Conservation (phyloP, 2,797 vertebrate genomes). For the Enoplosus armatus region DNA sequence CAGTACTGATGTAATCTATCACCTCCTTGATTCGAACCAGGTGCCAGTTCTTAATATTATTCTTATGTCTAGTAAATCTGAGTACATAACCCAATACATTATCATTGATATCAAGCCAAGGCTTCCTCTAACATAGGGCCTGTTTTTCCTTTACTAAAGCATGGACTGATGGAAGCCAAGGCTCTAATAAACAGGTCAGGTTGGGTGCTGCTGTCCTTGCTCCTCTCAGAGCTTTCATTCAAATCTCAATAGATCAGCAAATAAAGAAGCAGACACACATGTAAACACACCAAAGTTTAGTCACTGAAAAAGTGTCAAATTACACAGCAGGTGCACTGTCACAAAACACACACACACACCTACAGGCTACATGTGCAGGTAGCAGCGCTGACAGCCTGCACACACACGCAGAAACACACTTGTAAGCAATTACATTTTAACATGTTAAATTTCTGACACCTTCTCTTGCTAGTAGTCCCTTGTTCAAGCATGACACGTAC, state of each 20-base stretch:
- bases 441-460: constrained; percentile 35
- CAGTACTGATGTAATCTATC: neutral
- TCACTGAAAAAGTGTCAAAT: constrained; percentile 7
- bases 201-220: neutral
- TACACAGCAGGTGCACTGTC: constrained; percentile 2
- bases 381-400: constrained; percentile 10
- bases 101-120: neutral
- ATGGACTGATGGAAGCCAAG: neutral
- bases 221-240: constrained; percentile 10
- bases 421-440: constrained; percentile 36
- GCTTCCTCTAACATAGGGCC: neutral
- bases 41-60: neutral
- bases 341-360: neutral
- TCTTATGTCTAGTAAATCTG: neutral
- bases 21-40: neutral
- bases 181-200: constrained; percentile 5
- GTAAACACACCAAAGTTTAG: constrained; percentile 12
- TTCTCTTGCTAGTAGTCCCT: constrained; percentile 14
- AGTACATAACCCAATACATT: neutral
- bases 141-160: constrained; percentile 4
- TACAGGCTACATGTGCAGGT: neutral
- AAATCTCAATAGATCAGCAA: neutral
- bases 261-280: neutral
- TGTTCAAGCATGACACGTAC: constrained; percentile 48
- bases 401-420: constrained; percentile 22